Percentiles rank a stretch among this genome's conserved stretches.
Conservation (phyloP, 2,888 invertebrate genomes). For the Steinernema scapterisci region DNA sequence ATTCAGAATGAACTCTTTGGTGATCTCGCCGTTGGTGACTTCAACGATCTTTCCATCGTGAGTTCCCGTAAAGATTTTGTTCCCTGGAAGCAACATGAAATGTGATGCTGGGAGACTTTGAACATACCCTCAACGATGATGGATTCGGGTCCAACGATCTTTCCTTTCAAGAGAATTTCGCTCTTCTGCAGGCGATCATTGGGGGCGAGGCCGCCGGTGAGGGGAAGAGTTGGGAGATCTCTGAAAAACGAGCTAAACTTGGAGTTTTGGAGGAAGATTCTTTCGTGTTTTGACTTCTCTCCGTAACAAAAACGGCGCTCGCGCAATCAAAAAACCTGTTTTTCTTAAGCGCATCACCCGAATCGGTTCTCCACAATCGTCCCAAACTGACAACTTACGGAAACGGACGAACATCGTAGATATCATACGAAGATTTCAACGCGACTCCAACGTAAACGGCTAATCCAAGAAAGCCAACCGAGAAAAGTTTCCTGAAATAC, state of each 20-base stretch:
- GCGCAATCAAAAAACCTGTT: background rate
- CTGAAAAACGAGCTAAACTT: too few species aligned
- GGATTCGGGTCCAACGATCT: slow-evolving; percentile 54
- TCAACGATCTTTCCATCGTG: slow-evolving; percentile 50
- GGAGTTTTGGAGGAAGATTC: too few species aligned
- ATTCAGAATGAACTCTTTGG: slow-evolving; percentile 43
- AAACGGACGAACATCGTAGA: slow-evolving; percentile 5
- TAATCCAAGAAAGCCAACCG: background rate
- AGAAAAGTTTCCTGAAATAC: background rate
- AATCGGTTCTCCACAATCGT: background rate
- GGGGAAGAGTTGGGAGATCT: background rate
- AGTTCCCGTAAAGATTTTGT: slow-evolving; percentile 47
- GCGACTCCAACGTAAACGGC: slow-evolving; percentile 1
- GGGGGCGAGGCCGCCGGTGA: slow-evolving; percentile 52
- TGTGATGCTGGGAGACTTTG: background rate
- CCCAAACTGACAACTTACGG: background rate
- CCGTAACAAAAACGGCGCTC: too few species aligned
- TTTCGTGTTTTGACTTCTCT: too few species aligned
- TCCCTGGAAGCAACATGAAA: slow-evolving; percentile 31
- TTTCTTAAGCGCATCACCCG: background rate
- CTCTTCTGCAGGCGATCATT: slow-evolving; percentile 54
- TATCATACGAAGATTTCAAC: background rate
- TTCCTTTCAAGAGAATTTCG: slow-evolving; percentile 45
- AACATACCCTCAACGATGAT: slow-evolving; percentile 47
- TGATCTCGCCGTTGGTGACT: slow-evolving; percentile 46